Percentiles rank a stretch among this genome's conserved stretches.
These are phyloP conservation scores for Anguilla megastoma DNA, from an alignment of 2,797 vertebrate species.

Conservation along the genomic window DNA sequence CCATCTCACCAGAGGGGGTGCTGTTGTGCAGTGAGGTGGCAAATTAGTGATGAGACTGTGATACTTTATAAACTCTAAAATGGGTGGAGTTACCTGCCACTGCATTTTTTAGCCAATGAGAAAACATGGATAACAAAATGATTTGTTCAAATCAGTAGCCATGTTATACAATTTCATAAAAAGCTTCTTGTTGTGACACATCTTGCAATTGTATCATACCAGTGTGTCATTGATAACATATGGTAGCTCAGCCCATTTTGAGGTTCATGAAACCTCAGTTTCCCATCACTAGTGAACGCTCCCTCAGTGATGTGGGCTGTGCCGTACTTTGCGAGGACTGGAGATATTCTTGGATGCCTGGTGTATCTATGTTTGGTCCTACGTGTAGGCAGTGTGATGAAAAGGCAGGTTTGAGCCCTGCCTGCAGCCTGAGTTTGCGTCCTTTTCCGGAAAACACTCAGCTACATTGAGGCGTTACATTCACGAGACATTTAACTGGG, in stretches of 20 bases:
- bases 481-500: background rate
- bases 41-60: background rate
- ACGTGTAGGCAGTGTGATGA: too few relatives aligned
- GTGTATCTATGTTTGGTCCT: background rate
- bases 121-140: background rate
- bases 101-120: background rate
- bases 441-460: background rate
- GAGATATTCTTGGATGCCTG: background rate
- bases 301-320: background rate
- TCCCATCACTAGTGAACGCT: too few relatives aligned
- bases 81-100: background rate
- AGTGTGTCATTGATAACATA: background rate
- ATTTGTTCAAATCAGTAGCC: too few relatives aligned
- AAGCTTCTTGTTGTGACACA: too few relatives aligned
- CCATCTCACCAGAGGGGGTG: background rate
- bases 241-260: background rate
- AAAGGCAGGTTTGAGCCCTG: too few relatives aligned
- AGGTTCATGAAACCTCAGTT: background rate
- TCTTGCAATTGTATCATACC: too few relatives aligned
- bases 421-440: too few relatives aligned
- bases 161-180: too few relatives aligned
- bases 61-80: background rate
- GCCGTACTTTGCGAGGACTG: background rate
- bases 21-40: constrained; percentile 5
- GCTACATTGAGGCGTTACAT: background rate